These are phyloP conservation scores for Macrosteles quadrilineatus DNA, from an alignment of 1,140 invertebrate species.

Conservation along the genomic window DNA sequence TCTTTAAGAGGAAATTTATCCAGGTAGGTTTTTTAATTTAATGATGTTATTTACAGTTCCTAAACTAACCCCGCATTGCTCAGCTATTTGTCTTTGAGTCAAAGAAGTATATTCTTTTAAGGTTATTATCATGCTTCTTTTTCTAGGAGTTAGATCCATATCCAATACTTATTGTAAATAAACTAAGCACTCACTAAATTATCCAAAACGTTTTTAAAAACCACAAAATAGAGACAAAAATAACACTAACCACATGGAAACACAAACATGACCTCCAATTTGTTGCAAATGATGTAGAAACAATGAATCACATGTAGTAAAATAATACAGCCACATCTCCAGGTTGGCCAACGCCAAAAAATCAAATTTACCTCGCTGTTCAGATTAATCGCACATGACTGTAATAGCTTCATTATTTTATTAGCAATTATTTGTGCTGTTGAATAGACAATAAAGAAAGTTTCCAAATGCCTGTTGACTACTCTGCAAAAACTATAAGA, in stretches of 20 bases:
- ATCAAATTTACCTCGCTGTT: background rate
- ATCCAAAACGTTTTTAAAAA: background rate
- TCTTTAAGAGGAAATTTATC: background rate
- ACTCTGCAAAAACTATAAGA: no score
- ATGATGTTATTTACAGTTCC: conserved; percentile 6
- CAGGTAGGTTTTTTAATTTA: conserved; percentile 5
- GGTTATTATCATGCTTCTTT: conserved; percentile 3
- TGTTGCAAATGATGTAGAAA: background rate
- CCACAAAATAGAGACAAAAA: background rate
- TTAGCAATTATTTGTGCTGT: no score
- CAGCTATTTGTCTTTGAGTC: background rate
- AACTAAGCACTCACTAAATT: conserved; percentile 1
- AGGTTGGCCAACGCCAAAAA: background rate
- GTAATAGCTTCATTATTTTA: no score
- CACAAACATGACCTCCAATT: background rate
- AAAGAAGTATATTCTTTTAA: conserved; percentile 3
- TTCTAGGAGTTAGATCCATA: background rate
- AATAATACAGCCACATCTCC: background rate
- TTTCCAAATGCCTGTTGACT: no score
- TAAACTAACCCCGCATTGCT: background rate
- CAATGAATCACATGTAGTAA: background rate
- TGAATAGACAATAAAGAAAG: no score
- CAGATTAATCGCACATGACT: no score
- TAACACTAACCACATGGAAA: conserved; percentile 1
- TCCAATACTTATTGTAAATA: conserved; percentile 4